Evolutionary conservation across 2,113 vertebrate genomes (phyloP), one percentile per base, ranked within the genome.

Genomic region (Mus spicilegus): DNA sequence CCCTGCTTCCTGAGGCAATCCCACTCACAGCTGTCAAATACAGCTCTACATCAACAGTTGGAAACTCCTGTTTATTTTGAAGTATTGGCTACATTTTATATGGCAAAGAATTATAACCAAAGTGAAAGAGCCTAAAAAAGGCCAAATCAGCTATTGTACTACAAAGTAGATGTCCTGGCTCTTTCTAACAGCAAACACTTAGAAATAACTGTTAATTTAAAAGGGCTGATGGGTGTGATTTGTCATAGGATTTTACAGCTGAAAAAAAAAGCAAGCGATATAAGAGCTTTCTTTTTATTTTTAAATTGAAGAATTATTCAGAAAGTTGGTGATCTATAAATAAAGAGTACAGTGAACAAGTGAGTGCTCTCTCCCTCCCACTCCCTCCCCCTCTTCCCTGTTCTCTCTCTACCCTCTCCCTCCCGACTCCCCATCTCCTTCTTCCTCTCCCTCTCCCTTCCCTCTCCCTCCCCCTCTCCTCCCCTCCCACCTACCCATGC

Each of bases 311-410:
- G 28, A 67, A 73, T 5, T n/a, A 82, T 78, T 89, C 33, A 33
- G 46, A 63, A 77, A 93, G 58, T 82, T 95, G 90, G 51, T 92
- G 46, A 73, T 93, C 54, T 87, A 67, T 26, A 84, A 89, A 78
- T 63, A 88, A 49, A 49, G 77, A 93, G 63, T 58, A 36, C 7
- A 65, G 16, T 76, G 22, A 82, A 26, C 17, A 3, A 82, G 12
- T 39, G n/a, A 28, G 24, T 65, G 26, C 63, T 28, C 63, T 65
- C 63, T 65, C 63, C 63, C 63, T 65, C 26, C 26, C 1, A 3
- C 26, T 28, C 63, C 63, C 63, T 11, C 63, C 63, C 63, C 63
- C 26, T 28, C 26, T 65, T 28, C 63, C 8, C 63, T 65, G 3
- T 65, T 65, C 63, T 61, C 63, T 61, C 58, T 65, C 63, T 65